A percentile compares a stretch with the other conserved stretches of the same genome.
phyloP scores from a whole-genome alignment of 2,797 vertebrate species.

The Sitta carolinensis region DNA sequence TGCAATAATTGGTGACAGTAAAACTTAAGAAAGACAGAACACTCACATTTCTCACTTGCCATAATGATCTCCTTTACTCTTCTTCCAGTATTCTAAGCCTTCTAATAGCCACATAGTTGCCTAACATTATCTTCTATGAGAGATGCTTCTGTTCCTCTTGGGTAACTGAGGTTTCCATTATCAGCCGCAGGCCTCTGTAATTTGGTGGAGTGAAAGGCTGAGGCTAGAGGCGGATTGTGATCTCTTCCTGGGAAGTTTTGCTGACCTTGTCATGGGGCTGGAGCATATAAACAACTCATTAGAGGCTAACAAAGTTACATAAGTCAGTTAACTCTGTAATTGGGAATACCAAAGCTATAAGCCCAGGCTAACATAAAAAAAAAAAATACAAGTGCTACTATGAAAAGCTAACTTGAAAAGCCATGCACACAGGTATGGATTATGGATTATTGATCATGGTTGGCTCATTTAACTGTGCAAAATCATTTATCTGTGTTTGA shows the following conservation, averaged over 20 bases:
- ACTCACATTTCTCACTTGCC: fast-evolving
- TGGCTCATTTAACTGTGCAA: neutral
- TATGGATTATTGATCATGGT: neutral
- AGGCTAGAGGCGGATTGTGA: neutral
- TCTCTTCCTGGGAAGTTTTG: neutral
- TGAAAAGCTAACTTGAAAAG: neutral
- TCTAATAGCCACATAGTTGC: neutral
- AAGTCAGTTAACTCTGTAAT: neutral
- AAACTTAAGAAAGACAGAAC: neutral
- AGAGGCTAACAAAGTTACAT: neutral
- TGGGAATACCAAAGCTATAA: neutral
- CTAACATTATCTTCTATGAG: neutral
- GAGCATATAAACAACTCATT: neutral
- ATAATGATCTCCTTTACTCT: neutral
- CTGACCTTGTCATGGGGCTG: neutral
- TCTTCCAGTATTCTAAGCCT: neutral
- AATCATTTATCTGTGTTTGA: neutral
- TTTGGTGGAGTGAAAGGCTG: neutral
- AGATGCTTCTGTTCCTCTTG: neutral
- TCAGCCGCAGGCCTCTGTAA: neutral
- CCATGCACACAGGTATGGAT: neutral
- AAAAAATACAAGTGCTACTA: neutral
- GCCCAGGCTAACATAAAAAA: neutral
- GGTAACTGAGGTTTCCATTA: neutral
- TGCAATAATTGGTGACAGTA: fast-evolving